Percentiles rank a stretch among this genome's conserved stretches.
Conservation (phyloP, 2,888 invertebrate genomes). For the Ethmia dodecea region DNA sequence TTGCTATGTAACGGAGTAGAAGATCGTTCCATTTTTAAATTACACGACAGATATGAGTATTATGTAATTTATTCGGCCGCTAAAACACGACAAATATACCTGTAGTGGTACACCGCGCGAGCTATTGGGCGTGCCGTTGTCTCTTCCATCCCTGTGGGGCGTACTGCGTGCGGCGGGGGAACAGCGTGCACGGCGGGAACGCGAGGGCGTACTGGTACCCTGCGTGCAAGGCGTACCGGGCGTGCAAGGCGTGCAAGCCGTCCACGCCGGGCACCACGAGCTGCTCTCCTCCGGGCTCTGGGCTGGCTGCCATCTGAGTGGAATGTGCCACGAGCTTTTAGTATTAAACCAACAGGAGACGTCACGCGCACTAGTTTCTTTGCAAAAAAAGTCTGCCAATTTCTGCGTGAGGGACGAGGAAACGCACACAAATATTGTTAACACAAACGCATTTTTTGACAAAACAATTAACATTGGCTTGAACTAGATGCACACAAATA, state of each 20-base stretch:
- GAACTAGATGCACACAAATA: too few relatives aligned
- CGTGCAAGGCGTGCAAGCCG: slow-evolving; percentile 8
- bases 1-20: too few relatives aligned
- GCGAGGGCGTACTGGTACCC: slow-evolving; percentile 2
- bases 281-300: slow-evolving; percentile 24
- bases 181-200: slow-evolving; percentile 7
- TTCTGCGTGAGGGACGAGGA: too few relatives aligned
- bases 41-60: not conserved
- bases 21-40: too few relatives aligned
- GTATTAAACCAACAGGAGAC: too few relatives aligned
- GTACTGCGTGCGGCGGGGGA: slow-evolving; percentile 26
- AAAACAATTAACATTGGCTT: too few relatives aligned
- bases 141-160: slow-evolving; percentile 33
- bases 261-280: slow-evolving; percentile 7
- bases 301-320: slow-evolving; percentile 35
- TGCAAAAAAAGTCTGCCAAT: too few relatives aligned
- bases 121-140: slow-evolving; percentile 16
- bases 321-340: too few relatives aligned
- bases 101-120: slow-evolving; percentile 42
- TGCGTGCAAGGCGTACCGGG: not conserved
- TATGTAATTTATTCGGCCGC: not conserved
- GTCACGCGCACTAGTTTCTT: too few relatives aligned
- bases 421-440: too few relatives aligned
- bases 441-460: too few relatives aligned
- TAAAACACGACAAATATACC: slow-evolving; percentile 24